Conservation (phyloP, 37 sponge, comb jelly and placozoan genomes). For the Geodia barretti region DNA sequence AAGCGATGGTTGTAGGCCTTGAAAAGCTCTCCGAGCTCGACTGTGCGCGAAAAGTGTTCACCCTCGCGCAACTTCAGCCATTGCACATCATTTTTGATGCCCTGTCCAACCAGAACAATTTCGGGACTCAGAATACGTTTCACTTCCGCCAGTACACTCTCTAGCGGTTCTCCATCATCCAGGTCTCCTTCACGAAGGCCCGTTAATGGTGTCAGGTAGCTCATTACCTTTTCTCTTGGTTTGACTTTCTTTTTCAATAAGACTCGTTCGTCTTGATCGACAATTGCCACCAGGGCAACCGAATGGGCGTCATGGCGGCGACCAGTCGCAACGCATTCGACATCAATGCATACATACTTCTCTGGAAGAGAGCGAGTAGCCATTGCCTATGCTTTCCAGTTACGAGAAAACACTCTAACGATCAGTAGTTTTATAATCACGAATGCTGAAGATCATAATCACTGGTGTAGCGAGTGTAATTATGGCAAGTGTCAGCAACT, state of each 20-base stretch:
- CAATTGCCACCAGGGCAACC: slow-evolving; percentile 31
- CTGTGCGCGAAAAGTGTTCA: slow-evolving; percentile 8
- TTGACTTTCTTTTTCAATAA: slow-evolving; percentile 30
- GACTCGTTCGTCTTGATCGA: slow-evolving; percentile 25
- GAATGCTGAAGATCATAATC: too few relatives aligned
- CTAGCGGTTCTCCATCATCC: slow-evolving; percentile 7
- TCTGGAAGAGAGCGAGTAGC: background rate
- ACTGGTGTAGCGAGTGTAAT: too few relatives aligned
- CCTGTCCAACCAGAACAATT: slow-evolving; percentile 51
- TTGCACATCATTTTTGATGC: slow-evolving; percentile 27
- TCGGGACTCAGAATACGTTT: slow-evolving; percentile 39
- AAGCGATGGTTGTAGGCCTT: slow-evolving; percentile 55
- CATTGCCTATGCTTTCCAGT: too few relatives aligned
- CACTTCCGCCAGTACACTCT: slow-evolving; percentile 30
- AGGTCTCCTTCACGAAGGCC: slow-evolving; percentile 42
- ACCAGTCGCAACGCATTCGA: slow-evolving; percentile 54
- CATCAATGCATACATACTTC: slow-evolving; percentile 19
- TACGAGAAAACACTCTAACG: too few relatives aligned
- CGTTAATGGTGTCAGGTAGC: slow-evolving; percentile 57
- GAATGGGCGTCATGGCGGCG: slow-evolving; percentile 24
- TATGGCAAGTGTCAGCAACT: too few relatives aligned
- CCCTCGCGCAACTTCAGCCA: slow-evolving; percentile 53
- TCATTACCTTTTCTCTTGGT: slow-evolving; percentile 17
- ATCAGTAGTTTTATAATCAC: too few relatives aligned
- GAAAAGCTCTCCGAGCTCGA: slow-evolving; percentile 46